A percentile compares a stretch with the other conserved stretches of the same genome.
These are phyloP conservation scores for Palythoa grandiflora DNA, from an alignment of 92 coral and sea anemone species.

Conservation along the genomic window DNA sequence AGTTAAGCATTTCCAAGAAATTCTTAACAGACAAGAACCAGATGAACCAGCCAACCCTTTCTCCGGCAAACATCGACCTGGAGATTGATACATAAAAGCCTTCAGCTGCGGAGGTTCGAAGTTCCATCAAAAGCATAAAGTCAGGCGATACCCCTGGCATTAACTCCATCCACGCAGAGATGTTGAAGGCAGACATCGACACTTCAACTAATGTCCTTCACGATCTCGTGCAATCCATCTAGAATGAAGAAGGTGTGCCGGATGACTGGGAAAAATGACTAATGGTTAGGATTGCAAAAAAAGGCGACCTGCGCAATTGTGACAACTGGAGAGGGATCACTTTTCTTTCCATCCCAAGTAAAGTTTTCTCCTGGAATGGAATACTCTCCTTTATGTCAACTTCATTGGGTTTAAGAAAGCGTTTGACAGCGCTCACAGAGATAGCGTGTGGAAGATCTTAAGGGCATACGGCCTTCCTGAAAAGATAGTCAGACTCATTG, in stretches of 20 bases:
- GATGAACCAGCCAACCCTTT: slow-evolving; percentile 27
- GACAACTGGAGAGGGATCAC: neutral
- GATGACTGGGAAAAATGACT: slow-evolving; percentile 12
- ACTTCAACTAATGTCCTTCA: neutral
- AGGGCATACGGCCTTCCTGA: neutral
- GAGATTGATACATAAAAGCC: neutral
- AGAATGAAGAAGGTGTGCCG: neutral
- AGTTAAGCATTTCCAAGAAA: slow-evolving; percentile 19
- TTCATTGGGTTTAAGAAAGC: neutral
- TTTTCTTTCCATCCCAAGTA: too few species aligned
- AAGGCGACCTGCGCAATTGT: slow-evolving; percentile 4
- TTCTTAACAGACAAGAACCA: slow-evolving; percentile 38
- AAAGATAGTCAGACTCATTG: neutral
- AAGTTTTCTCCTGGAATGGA: neutral
- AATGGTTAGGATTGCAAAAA: neutral
- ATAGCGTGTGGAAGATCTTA: neutral
- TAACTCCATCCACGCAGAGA: slow-evolving; percentile 37
- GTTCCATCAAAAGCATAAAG: neutral
- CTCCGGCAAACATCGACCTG: neutral
- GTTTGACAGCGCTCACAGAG: neutral
- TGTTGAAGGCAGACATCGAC: slow-evolving; percentile 16
- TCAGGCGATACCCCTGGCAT: slow-evolving; percentile 9
- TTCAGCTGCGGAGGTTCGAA: neutral
- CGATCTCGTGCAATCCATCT: neutral
- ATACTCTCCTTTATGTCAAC: neutral